phyloP scores from a whole-genome alignment of 2,888 invertebrate genomes.

The Yponomeuta sedellus region DNA sequence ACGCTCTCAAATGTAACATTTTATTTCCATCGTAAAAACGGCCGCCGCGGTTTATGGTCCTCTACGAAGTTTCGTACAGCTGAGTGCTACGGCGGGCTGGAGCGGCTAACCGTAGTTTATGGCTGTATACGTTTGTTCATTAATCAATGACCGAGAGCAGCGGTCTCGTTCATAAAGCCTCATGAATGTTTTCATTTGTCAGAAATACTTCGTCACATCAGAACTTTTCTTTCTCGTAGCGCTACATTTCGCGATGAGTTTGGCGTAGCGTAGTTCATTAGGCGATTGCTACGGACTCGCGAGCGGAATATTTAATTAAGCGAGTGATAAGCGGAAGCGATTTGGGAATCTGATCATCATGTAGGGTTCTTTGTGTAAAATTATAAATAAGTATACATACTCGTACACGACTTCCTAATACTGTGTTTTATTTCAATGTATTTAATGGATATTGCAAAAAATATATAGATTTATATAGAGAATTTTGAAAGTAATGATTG shows the following conservation, averaged over 20 bases:
- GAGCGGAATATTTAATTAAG: not conserved
- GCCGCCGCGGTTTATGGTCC: constrained; percentile 8
- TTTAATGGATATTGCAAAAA: too few relatives aligned
- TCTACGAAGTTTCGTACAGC: constrained; percentile 12
- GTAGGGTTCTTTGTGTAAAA: too few relatives aligned
- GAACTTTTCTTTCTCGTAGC: not conserved
- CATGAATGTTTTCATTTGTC: not conserved
- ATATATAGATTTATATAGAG: too few relatives aligned
- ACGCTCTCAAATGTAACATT: constrained; percentile 11
- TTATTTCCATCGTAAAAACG: constrained; percentile 13
- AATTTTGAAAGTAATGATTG: too few relatives aligned
- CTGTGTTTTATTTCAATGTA: too few relatives aligned
- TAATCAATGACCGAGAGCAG: not conserved
- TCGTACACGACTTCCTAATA: too few relatives aligned
- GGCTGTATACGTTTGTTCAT: not conserved
- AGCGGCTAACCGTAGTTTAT: not conserved
- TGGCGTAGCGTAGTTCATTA: not conserved
- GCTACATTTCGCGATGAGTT: constrained; percentile 1
- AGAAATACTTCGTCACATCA: not conserved
- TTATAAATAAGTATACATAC: too few relatives aligned
- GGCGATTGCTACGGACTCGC: not conserved
- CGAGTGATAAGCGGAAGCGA: not conserved
- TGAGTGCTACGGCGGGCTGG: constrained; percentile 4
- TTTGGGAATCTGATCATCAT: not conserved
- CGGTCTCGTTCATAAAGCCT: not conserved